A percentile compares a stretch with the other conserved stretches of the same genome.
These are phyloP conservation scores for Pangasius sanitwongsei DNA, from an alignment of 2,797 vertebrate genomes.

Conservation along the genomic window DNA sequence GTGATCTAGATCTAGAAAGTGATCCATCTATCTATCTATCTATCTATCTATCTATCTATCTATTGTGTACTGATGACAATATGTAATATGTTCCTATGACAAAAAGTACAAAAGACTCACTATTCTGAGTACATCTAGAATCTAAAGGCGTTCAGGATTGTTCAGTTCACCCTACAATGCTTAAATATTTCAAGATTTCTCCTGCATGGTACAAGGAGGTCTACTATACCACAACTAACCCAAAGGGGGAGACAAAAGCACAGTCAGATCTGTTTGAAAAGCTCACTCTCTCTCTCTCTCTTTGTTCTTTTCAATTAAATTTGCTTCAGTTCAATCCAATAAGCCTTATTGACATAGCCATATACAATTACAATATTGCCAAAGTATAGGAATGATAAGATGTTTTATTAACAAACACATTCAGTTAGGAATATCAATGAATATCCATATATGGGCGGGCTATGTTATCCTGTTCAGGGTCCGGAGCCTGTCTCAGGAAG, in stretches of 20 bases:
- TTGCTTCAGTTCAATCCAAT: conserved; percentile 19
- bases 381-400: not conserved
- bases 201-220: not conserved
- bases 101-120: not conserved
- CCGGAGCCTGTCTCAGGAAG: not conserved
- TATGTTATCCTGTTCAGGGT: not conserved
- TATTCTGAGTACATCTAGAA: not conserved
- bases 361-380: conserved; percentile 2
- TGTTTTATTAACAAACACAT: not conserved
- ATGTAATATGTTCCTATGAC: not conserved
- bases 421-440: conserved; percentile 1
- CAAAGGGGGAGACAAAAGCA: conserved; percentile 51
- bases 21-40: conserved; percentile 9
- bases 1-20: not conserved
- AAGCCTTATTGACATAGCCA: conserved; percentile 12
- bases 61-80: not conserved
- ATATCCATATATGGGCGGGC: not conserved
- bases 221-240: not conserved
- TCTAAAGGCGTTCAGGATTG: not conserved
- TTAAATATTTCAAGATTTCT: not conserved
- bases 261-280: conserved; percentile 21
- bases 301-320: conserved; percentile 11
- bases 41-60: not conserved
- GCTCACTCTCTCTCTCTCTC: conserved; percentile 20
- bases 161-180: not conserved